Evolutionary conservation across 1,140 invertebrate species (phyloP).

Genomic region (Aphaenogaster floridana): DNA sequence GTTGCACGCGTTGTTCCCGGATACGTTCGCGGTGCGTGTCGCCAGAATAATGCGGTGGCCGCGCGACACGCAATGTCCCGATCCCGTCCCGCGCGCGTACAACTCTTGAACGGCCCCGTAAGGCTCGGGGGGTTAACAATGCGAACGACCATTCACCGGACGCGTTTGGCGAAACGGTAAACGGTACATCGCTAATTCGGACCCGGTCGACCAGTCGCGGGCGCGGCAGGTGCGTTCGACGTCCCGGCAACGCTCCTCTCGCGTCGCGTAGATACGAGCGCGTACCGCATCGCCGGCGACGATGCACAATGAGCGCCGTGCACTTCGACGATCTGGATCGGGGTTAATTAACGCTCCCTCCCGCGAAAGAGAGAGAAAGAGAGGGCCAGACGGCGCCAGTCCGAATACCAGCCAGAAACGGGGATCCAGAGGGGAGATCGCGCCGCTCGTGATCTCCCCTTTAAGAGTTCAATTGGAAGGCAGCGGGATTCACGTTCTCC

Average conservation of each 20-base stretch:
- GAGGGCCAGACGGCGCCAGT: conserved; percentile 69
- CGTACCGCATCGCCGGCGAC: not conserved
- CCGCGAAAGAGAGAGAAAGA: not conserved
- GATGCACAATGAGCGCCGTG: not conserved
- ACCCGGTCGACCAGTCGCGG: not conserved
- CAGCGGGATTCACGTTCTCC: not conserved
- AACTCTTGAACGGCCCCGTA: not conserved
- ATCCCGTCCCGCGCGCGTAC: not conserved
- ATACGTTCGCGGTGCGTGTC: conserved; percentile 30
- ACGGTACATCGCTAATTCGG: conserved; percentile 37
- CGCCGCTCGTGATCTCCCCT: not conserved
- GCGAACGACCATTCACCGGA: conserved; percentile 50
- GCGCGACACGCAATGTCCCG: conserved; percentile 34
- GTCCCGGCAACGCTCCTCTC: not conserved
- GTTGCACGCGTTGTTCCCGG: conserved; percentile 26
- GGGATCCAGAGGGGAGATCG: not conserved
- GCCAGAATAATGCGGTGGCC: conserved; percentile 25
- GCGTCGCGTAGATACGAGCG: conserved; percentile 23
- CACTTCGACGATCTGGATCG: conserved; percentile 61
- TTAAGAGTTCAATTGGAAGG: conserved; percentile 33
- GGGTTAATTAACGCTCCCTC: conserved; percentile 71
- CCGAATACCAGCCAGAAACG: conserved; percentile 44
- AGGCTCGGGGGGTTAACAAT: conserved; percentile 39
- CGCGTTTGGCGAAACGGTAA: conserved; percentile 22
- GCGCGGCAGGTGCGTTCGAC: conserved; percentile 18